These are phyloP conservation scores for Mola mola DNA, from an alignment of 2,113 vertebrate species.

Conservation along the genomic window DNA sequence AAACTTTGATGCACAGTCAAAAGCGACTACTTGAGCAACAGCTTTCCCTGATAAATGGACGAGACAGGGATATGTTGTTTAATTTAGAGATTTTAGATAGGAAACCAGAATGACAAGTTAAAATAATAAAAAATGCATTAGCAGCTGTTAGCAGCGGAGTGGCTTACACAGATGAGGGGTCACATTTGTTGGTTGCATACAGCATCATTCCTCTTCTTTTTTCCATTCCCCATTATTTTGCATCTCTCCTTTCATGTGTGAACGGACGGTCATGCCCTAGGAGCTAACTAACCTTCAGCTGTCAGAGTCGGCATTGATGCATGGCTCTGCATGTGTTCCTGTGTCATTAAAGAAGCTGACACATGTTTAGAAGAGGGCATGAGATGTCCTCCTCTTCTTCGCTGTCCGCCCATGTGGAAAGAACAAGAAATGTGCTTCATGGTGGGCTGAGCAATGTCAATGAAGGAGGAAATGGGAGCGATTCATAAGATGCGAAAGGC, in stretches of 20 bases:
- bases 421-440: conserved; percentile 49
- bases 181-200: too few species aligned
- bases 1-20: too few species aligned
- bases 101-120: too few species aligned
- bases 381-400: conserved; percentile 33
- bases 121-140: too few species aligned
- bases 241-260: conserved; percentile 32
- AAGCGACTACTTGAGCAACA: too few species aligned
- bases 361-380: conserved; percentile 24
- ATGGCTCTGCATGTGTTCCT: conserved; percentile 13
- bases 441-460: conserved; percentile 52
- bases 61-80: too few species aligned
- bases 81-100: too few species aligned
- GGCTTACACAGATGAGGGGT: too few species aligned
- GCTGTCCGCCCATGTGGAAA: conserved; percentile 52
- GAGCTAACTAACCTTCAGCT: conserved; percentile 51
- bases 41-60: too few species aligned
- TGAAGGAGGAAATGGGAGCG: not conserved
- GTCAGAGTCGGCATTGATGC: conserved; percentile 49
- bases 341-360: conserved; percentile 40
- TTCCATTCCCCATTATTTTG: not conserved
- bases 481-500: conserved; percentile 32
- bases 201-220: conserved; percentile 6
- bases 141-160: too few species aligned
- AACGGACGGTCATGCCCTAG: conserved; percentile 9